These are phyloP conservation scores for Trichonephila inaurata DNA, from an alignment of 1,140 invertebrate genomes.

Conservation along the genomic window DNA sequence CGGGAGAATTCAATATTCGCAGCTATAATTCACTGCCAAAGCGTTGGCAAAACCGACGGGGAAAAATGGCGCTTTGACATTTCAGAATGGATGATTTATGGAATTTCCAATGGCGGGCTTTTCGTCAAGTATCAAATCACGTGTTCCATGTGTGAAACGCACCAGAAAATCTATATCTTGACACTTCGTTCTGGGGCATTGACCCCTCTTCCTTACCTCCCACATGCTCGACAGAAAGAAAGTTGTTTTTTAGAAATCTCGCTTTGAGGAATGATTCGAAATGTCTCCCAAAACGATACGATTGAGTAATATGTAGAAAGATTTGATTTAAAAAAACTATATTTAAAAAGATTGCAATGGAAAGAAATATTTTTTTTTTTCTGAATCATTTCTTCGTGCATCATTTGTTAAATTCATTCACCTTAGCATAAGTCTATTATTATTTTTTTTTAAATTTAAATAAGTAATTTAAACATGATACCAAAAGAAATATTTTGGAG, in stretches of 20 bases:
- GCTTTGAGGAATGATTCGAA: not conserved
- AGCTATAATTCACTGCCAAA: not conserved
- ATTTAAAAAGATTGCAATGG: too few species aligned
- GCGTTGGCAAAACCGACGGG: not conserved
- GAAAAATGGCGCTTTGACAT: not conserved
- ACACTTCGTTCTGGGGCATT: not conserved
- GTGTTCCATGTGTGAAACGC: not conserved
- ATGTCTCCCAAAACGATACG: not conserved
- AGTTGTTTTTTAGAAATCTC: not conserved
- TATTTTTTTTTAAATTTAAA: too few species aligned
- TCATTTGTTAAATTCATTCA: too few species aligned
- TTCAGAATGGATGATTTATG: conserved; percentile 7
- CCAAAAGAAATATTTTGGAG: too few species aligned
- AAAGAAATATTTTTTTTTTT: too few species aligned
- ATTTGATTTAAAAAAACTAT: not conserved
- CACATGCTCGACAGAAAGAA: not conserved
- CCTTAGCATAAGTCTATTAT: too few species aligned
- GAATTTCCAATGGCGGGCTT: not conserved
- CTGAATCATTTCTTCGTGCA: too few species aligned
- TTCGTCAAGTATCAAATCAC: conserved; percentile 30
- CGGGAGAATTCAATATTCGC: not conserved
- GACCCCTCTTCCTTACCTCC: not conserved
- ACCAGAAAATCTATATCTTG: conserved; percentile 11
- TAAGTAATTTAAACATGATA: too few species aligned
- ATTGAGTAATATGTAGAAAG: not conserved